Evolutionary conservation across 2,113 vertebrate species (phyloP), one percentile per base, ranked within the genome.

Genomic region (Vulpes vulpes): DNA sequence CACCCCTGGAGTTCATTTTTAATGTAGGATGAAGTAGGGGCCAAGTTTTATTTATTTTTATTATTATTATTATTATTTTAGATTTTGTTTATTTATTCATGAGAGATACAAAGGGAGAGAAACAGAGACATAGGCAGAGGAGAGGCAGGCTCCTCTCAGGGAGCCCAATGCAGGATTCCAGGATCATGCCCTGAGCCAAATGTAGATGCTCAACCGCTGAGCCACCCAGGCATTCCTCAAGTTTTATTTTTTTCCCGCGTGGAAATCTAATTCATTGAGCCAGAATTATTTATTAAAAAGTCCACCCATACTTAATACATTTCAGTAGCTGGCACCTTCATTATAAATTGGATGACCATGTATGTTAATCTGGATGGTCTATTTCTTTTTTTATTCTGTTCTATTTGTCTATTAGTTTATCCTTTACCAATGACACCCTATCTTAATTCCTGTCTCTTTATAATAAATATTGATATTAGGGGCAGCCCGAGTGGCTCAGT

Each of bases 371-470:
- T 91, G 38, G 35, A 43, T 73, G 20, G 2, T 86, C 27, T 81
- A 4, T 81, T 81, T 96, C 57, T 81, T 38, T 32, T 95, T 81
- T 53, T 86, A 81, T 81, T 89, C 32, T 85, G 5, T 53, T 92
- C 22, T 67, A 8, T 73, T 83, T 91, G 20, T n/a, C 23, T 89
- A 2, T 16, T 90, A 57, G 5, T 71, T 88, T 62, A 62, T 79
- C 10, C 64, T 69, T 91, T 89, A 43, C 11, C 15, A 80, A 19
- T 57, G 11, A 22, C 38, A 59, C 3, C 17, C 30, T 71, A 55
- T 92, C 5, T 96, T 80, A 53, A 89, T 95, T 94, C 20, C 23
- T 91, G 20, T 86, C 12, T 83, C n/a, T 90, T 86, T 82, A 82
- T 64, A 79, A 22, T 67, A 82, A 65, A 25, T 55, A 80, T 74